Conservation (phyloP, 2,797 vertebrate species). For the Artibeus lituratus region DNA sequence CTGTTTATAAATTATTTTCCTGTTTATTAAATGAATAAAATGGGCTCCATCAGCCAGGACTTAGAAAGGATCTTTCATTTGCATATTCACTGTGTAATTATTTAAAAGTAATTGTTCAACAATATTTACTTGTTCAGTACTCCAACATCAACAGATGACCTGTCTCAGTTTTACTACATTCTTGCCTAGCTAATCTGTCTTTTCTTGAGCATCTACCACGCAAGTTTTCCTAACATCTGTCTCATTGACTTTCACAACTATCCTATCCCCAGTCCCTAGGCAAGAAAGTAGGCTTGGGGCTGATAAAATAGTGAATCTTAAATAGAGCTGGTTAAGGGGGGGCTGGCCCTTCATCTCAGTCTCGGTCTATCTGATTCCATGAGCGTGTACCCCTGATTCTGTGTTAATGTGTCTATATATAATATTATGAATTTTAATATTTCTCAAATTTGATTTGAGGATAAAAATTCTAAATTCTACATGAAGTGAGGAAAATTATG, state of each 20-base stretch:
- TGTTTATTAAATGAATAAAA: not conserved
- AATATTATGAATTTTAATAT: not conserved
- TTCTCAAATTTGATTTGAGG: not conserved
- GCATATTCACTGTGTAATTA: not conserved
- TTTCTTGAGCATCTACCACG: not conserved
- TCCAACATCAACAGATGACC: not conserved
- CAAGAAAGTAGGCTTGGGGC: not conserved
- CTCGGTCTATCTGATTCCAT: not conserved
- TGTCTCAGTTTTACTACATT: not conserved
- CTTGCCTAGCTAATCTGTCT: not conserved
- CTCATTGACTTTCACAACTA: not conserved
- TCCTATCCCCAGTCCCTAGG: not conserved
- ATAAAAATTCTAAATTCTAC: not conserved
- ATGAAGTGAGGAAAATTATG: not conserved
- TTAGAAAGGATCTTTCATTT: not conserved
- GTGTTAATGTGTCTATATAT: not conserved
- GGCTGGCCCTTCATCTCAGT: not conserved
- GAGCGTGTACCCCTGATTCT: not conserved
- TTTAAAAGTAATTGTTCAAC: not conserved
- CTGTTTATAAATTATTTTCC: not conserved
- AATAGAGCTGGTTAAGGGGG: not conserved
- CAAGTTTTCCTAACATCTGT: not conserved
- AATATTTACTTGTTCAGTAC: not conserved
- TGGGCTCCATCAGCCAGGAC: not conserved
- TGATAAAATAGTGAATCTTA: not conserved